These are phyloP conservation scores for Carcina quercana DNA, from an alignment of 2,888 invertebrate species.

Conservation along the genomic window DNA sequence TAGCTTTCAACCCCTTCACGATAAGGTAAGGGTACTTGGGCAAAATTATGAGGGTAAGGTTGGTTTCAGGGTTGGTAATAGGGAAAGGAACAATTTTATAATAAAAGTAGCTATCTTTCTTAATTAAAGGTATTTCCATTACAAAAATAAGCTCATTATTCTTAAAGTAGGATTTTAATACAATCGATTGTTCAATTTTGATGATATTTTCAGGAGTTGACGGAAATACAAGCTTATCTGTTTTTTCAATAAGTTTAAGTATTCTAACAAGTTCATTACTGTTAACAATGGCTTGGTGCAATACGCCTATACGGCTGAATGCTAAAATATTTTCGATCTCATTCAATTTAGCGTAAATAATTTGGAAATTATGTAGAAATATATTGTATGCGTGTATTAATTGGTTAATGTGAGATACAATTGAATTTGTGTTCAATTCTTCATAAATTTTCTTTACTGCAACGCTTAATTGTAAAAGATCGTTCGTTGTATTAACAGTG, in stretches of 20 bases:
- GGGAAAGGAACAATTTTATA: slow-evolving; percentile 14
- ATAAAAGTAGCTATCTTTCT: slow-evolving; percentile 8
- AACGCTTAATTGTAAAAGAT: background rate
- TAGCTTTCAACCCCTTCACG: background rate
- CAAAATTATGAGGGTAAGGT: slow-evolving; percentile 10
- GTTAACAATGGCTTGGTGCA: slow-evolving; percentile 8
- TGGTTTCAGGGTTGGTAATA: slow-evolving; percentile 2
- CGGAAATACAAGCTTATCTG: slow-evolving; percentile 9
- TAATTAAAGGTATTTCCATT: slow-evolving; percentile 13
- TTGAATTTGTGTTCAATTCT: background rate
- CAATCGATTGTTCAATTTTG: slow-evolving; percentile 14
- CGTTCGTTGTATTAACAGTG: background rate
- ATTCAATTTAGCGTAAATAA: slow-evolving; percentile 4
- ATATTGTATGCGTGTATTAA: slow-evolving; percentile 5
- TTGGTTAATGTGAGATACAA: background rate
- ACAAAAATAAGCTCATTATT: slow-evolving; percentile 16
- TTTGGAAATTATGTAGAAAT: slow-evolving; percentile 10
- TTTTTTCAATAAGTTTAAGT: slow-evolving; percentile 5
- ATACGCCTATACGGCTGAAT: slow-evolving; percentile 10
- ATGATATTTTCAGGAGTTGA: slow-evolving; percentile 12
- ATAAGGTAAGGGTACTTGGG: background rate
- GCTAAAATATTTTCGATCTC: slow-evolving; percentile 13
- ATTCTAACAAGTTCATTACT: background rate
- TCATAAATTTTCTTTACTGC: slow-evolving; percentile 1
- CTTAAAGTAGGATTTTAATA: slow-evolving; percentile 14